Evolutionary conservation across 2,113 vertebrate genomes (phyloP), one percentile per base, ranked within the genome.

Genomic region (Neoarius graeffei): DNA sequence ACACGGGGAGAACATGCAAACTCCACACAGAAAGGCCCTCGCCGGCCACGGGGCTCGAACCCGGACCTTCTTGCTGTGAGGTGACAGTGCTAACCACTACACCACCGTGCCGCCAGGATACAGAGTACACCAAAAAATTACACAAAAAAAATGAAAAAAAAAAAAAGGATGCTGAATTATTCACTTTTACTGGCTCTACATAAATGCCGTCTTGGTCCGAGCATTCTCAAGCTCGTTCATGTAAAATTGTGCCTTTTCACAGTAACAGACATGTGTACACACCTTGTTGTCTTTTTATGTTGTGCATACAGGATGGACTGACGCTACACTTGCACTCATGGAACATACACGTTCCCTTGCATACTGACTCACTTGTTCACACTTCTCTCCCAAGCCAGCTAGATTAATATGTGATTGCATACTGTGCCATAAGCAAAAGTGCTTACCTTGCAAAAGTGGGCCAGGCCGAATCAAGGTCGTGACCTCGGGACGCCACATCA

Each of bases 391-490:
- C 27, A 20, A 3, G 17, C 71, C 67, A 69, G 5, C 17, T 42
- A 23, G 3, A 14, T 48, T 76, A 76, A 76, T 52, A 30, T 35
- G 8, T 20, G 15, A 81, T 35, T 76, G 48, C 10, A 25, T 14
- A 52, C 5, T 5, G 27, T 0, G 1, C 27, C 80, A 14, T 25
- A 8, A 9, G 57, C 20, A 14, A 42, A 42, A 42, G 7, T 57
- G 84, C 0, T 91, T 96, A 99, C 98, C 98, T 97, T 91, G 98
- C 97, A 94, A 99, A 99, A 0, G 96, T 95, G 1, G 98, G 98
- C 98, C 98, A 99, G 64, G 96, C 95, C 25, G 98, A 95, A 91
- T 99, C 98, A 71, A 99, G 94, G 91, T 99, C 98, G 54, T 98
- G 95, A 83, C 98, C 98, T 92, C 97, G 95, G 25, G 98, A 97